A percentile compares a stretch with the other conserved stretches of the same genome.
These are phyloP conservation scores for Adelphocoris suturalis DNA, from an alignment of 2,888 invertebrate species.

Conservation along the genomic window DNA sequence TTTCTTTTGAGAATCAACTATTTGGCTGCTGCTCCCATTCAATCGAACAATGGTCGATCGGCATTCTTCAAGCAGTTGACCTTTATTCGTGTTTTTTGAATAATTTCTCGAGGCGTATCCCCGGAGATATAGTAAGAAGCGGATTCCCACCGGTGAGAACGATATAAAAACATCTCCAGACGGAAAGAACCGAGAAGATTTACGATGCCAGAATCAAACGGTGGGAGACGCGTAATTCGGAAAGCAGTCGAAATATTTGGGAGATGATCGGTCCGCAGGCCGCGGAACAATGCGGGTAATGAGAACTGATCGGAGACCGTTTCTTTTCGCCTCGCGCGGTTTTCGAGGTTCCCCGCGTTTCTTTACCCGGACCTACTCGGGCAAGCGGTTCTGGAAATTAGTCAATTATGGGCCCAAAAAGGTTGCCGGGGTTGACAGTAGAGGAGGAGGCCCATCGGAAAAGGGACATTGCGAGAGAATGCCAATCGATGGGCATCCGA, in stretches of 20 bases:
- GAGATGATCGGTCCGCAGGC: slow-evolving; percentile 46
- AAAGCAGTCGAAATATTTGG: slow-evolving; percentile 60
- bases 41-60: slow-evolving; percentile 65
- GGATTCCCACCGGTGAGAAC: slow-evolving; percentile 42
- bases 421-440: background rate
- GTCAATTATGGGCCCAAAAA: slow-evolving; percentile 55
- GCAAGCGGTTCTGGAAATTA: slow-evolving; percentile 41
- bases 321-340: slow-evolving; percentile 17
- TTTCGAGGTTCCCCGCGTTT: slow-evolving; percentile 14
- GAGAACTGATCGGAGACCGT: slow-evolving; percentile 53
- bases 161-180: background rate
- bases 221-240: slow-evolving; percentile 27
- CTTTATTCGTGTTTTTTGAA: slow-evolving; percentile 62
- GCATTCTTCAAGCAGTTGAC: slow-evolving; percentile 60
- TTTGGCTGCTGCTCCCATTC: background rate
- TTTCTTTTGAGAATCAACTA: background rate
- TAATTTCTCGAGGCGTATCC: slow-evolving; percentile 53
- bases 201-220: slow-evolving; percentile 42
- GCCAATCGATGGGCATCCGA: slow-evolving; percentile 57
- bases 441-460: background rate
- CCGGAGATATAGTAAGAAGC: background rate
- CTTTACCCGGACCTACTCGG: background rate
- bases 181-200: slow-evolving; percentile 42
- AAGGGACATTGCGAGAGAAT: slow-evolving; percentile 29
- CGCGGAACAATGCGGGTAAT: slow-evolving; percentile 49